Percentiles rank a stretch among this genome's conserved stretches.
These are phyloP conservation scores for Pollicipes pollicipes DNA, from an alignment of 1,140 invertebrate genomes.

Conservation along the genomic window DNA sequence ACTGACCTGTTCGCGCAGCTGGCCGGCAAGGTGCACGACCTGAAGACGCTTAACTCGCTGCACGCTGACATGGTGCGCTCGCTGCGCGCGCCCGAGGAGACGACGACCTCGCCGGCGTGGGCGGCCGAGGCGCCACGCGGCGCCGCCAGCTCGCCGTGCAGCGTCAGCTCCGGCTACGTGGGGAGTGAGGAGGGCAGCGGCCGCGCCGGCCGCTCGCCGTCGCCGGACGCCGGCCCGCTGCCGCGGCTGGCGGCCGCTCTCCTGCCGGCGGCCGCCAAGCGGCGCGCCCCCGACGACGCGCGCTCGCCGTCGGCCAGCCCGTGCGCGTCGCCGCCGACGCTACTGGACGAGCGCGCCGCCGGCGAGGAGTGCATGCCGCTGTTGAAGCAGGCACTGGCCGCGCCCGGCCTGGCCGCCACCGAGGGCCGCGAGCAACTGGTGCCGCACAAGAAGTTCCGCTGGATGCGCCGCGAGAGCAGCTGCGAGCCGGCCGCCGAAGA, in stretches of 20 bases:
- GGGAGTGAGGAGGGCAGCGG: not conserved
- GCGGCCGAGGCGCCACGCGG: slow-evolving; percentile 34
- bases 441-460: slow-evolving; percentile 80
- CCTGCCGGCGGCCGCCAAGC: not conserved
- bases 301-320: slow-evolving; percentile 29
- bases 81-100: slow-evolving; percentile 70
- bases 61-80: slow-evolving; percentile 77
- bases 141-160: slow-evolving; percentile 29
- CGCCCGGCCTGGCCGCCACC: not conserved
- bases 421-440: slow-evolving; percentile 85
- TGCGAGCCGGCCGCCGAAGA: not conserved
- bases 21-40: slow-evolving; percentile 83
- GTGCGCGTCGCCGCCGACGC: slow-evolving; percentile 27
- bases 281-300: not conserved
- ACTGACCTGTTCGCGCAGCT: slow-evolving; percentile 65
- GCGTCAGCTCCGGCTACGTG: not conserved
- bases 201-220: not conserved
- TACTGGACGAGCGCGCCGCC: not conserved
- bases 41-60: slow-evolving; percentile 82
- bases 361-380: slow-evolving; percentile 54
- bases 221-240: not conserved
- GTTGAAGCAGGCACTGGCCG: slow-evolving; percentile 49
- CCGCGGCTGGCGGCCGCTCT: not conserved
- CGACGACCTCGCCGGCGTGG: slow-evolving; percentile 38
- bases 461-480: slow-evolving; percentile 16